Conservation (phyloP, 2,888 invertebrate species). For the Eutolmus rufibarbis region DNA sequence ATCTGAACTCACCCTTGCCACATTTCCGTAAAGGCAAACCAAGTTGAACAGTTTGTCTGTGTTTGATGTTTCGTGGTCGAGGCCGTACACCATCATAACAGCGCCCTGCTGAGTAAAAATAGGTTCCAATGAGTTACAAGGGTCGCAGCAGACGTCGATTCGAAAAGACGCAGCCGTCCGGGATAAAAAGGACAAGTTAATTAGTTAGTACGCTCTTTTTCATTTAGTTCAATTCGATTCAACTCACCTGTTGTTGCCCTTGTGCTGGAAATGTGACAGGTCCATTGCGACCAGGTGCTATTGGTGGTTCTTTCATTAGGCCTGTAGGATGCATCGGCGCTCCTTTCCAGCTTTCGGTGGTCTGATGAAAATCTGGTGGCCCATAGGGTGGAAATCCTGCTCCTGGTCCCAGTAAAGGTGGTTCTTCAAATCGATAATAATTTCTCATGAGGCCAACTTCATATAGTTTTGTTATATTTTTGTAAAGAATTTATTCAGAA, state of each 20-base stretch:
- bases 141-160: not conserved
- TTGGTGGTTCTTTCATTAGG: conserved; percentile 69
- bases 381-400: conserved; percentile 60
- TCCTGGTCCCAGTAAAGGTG: conserved; percentile 63
- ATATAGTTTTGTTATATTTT: conserved; percentile 34
- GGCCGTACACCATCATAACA: conserved; percentile 98
- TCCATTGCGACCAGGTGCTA: conserved; percentile 63
- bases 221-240: not conserved
- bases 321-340: conserved; percentile 63
- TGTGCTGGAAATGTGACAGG: conserved; percentile 61
- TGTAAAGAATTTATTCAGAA: not conserved
- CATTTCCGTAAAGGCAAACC: conserved; percentile 98
- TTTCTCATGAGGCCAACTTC: conserved; percentile 56
- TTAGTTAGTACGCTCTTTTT: not conserved
- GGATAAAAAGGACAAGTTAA: not conserved
- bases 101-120: conserved; percentile 69
- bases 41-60: conserved; percentile 96
- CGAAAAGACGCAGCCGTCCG: not conserved
- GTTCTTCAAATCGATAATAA: conserved; percentile 63
- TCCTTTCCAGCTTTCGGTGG: conserved; percentile 62
- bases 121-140: not conserved
- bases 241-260: conserved; percentile 61
- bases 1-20: conserved; percentile 82
- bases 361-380: conserved; percentile 62
- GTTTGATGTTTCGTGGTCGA: conserved; percentile 92